Conservation (phyloP, 2,888 invertebrate genomes). For the Mythimna vitellina region DNA sequence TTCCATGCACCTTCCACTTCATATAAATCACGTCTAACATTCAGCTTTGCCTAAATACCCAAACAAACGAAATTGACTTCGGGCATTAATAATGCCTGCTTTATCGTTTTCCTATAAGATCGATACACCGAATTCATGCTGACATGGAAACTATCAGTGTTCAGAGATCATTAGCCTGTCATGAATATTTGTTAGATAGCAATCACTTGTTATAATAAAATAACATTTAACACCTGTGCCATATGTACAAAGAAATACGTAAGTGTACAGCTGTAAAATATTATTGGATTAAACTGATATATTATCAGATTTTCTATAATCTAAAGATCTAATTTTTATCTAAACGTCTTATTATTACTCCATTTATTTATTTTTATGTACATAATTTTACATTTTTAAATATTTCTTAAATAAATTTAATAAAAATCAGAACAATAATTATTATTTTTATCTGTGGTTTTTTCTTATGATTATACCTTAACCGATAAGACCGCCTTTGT, state of each 20-base stretch:
- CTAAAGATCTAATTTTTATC: not conserved
- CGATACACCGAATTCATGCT: not conserved
- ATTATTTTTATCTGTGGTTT: not conserved
- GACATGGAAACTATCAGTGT: not conserved
- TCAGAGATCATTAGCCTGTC: conserved; percentile 2
- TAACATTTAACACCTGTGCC: conserved; percentile 9
- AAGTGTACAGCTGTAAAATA: conserved; percentile 13
- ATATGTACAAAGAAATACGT: conserved; percentile 6
- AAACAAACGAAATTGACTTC: conserved; percentile 18
- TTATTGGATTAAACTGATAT: conserved; percentile 15
- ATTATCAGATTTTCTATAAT: not conserved
- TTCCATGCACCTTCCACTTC: not conserved
- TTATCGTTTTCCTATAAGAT: conserved; percentile 4
- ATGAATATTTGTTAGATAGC: conserved; percentile 8
- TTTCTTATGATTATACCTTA: not conserved
- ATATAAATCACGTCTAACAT: not conserved
- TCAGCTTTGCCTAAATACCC: conserved; percentile 1
- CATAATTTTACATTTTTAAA: no score
- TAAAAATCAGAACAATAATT: no score
- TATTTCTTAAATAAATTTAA: no score
- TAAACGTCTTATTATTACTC: not conserved
- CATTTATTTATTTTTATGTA: no score
- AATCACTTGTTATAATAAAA: conserved; percentile 6
- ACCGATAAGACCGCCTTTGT: no score
- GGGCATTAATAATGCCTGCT: conserved; percentile 12